Base-by-base conservation (phyloP, 35 echinoderm and acorn worm genomes). In the Apostichopus parvimensis region DNA sequence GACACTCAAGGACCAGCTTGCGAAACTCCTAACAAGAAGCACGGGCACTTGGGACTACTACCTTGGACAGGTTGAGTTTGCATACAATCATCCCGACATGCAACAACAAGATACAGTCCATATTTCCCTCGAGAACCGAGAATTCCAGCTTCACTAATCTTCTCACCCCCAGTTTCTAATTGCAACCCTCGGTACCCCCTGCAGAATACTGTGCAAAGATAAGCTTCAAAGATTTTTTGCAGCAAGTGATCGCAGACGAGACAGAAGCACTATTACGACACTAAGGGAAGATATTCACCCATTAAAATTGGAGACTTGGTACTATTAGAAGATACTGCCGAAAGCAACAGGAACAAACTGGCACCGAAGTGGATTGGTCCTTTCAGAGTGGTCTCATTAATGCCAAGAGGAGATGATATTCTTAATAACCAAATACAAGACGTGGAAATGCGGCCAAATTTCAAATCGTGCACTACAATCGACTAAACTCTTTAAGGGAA, bases 321-420 rank as follows among this genome's bases (percentile, higher is more conserved):
- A 25, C 66, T 90, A n/a, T 90, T 34, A 70, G 73, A 77, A 14
- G 14, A 90, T 26, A 20, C 77, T 5, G 66, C 88, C 28, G 9
- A 28, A 78, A 90, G 77, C 13, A 77, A 90, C 5, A 73, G 73
- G 53, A 77, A 15, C 10, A 90, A 90, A 28, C 53, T 90, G 8
- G 66, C 18, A 9, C 88, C 88, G 1, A 55, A 78, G 5, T 90
- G 88, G 88, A 54, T 55, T 34, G 88, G 88, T 8, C 88, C 73
- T 57, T 90, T 53, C 26, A 45, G 34, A 4, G 34, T 0, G 34
- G 34, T 45, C 34, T 45, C 34, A 45, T 45, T 45, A 45, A 45
- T 45, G 34, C 34, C 2, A 45, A 45, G 34, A 45, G 34, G 34
- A 45, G 34, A 45, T 45, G 34, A 45, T 45, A 45, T 45, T 45